A percentile compares a stretch with the other conserved stretches of the same genome.
Evolutionary conservation across 92 coral and sea anemone genomes (phyloP).

Genomic region (Chrysogorgia sp.): DNA sequence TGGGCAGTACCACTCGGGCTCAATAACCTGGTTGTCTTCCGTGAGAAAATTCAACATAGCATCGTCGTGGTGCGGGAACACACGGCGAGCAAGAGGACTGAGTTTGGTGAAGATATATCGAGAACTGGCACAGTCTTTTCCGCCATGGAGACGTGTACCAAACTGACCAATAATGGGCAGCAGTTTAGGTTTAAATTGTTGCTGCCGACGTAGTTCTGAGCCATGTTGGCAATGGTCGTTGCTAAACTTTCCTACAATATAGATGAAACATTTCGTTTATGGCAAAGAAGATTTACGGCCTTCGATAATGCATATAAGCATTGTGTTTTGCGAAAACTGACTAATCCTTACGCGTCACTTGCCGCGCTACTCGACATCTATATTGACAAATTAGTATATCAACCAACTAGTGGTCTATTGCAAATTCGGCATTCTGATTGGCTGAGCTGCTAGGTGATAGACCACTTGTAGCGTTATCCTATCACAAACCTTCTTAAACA

Average conservation of each 20-base stretch:
- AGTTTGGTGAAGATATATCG: slow-evolving; percentile 97
- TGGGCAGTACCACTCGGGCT: slow-evolving; percentile 99
- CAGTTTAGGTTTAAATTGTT: slow-evolving; percentile 87
- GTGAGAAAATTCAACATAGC: slow-evolving; percentile 71
- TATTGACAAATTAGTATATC: too few species aligned
- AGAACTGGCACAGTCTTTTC: slow-evolving; percentile 96
- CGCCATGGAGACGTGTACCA: slow-evolving; percentile 97
- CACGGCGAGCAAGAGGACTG: slow-evolving; percentile 75
- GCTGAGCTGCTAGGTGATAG: too few species aligned
- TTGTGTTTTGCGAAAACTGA: too few species aligned
- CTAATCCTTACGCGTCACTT: too few species aligned
- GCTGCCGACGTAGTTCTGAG: slow-evolving; percentile 98
- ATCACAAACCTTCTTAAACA: too few species aligned
- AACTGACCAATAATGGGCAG: slow-evolving; percentile 93
- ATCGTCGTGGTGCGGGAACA: slow-evolving; percentile 75
- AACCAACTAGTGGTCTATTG: too few species aligned
- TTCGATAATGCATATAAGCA: too few species aligned
- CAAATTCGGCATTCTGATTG: too few species aligned
- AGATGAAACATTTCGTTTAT: background rate
- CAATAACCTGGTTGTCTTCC: slow-evolving; percentile 93
- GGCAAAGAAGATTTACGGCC: too few species aligned
- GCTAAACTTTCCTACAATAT: slow-evolving; percentile 73
- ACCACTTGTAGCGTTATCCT: too few species aligned
- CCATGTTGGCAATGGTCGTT: slow-evolving; percentile 95
- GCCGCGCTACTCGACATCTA: too few species aligned